A percentile compares a stretch with the other conserved stretches of the same genome.
Evolutionary conservation across 2,888 invertebrate species (phyloP).

Genomic region (Drosophila robusta): DNA sequence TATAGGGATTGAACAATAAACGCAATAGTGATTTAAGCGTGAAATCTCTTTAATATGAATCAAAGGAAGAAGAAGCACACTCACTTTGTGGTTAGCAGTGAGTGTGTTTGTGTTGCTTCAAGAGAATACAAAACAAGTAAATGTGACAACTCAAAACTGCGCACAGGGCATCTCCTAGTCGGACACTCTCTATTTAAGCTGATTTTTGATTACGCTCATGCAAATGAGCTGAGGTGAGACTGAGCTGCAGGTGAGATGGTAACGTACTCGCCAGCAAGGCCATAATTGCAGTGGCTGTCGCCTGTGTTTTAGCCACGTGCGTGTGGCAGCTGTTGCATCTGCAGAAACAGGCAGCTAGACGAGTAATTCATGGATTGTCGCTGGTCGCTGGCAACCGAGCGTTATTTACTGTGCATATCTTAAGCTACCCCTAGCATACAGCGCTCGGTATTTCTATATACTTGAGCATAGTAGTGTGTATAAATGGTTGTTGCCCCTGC

Average conservation of each 20-base stretch:
- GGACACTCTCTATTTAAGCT: no score
- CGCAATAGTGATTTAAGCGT: no score
- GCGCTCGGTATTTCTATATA: slow-evolving; percentile 7
- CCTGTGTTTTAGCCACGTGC: slow-evolving; percentile 46
- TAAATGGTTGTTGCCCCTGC: slow-evolving; percentile 29
- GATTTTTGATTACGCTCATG: not conserved
- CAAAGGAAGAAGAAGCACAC: no score
- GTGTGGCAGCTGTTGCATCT: slow-evolving; percentile 62
- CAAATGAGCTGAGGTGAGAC: not conserved
- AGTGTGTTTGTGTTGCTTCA: no score
- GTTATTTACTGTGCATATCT: slow-evolving; percentile 49
- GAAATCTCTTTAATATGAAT: no score
- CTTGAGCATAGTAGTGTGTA: slow-evolving; percentile 8
- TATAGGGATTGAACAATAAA: no score
- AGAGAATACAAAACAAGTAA: no score
- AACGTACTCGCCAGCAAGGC: slow-evolving; percentile 7
- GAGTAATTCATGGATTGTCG: slow-evolving; percentile 3
- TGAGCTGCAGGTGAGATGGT: slow-evolving; percentile 37
- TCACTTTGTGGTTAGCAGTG: no score
- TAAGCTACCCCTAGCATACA: slow-evolving; percentile 45
- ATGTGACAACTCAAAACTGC: no score
- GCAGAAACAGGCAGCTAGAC: slow-evolving; percentile 7
- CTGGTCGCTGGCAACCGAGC: slow-evolving; percentile 37
- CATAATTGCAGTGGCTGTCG: slow-evolving; percentile 26
- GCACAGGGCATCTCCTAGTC: no score